Evolutionary conservation across 2,113 vertebrate genomes (phyloP).

Genomic region (Caretta caretta): DNA sequence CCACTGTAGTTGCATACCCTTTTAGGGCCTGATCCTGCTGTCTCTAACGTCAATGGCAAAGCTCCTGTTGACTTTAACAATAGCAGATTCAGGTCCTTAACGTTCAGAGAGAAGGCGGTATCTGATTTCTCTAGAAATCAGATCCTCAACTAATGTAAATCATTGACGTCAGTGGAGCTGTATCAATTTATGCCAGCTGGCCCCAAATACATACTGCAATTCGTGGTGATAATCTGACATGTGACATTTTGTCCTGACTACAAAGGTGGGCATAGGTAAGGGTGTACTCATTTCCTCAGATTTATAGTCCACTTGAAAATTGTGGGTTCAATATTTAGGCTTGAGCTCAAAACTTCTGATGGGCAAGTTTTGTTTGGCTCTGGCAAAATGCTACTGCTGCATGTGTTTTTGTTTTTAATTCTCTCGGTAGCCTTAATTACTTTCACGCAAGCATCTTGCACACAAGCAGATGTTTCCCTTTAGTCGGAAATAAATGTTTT

Average conservation of each 20-base stretch:
- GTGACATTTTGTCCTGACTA: background rate
- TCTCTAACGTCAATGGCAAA: background rate
- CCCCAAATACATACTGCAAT: background rate
- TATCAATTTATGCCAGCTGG: background rate
- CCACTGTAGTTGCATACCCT: background rate
- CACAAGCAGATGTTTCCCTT: background rate
- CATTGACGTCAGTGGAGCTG: background rate
- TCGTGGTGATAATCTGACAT: background rate
- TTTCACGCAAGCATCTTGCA: background rate
- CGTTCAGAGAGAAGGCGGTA: background rate
- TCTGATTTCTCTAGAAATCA: background rate
- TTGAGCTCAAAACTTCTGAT: background rate
- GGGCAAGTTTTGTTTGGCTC: background rate
- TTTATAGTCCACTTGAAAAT: background rate
- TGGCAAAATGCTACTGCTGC: background rate
- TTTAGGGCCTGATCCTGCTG: background rate
- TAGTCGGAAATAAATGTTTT: background rate
- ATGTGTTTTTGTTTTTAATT: background rate
- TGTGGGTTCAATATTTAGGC: background rate
- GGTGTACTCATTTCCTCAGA: background rate
- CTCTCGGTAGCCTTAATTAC: background rate
- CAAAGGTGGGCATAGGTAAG: background rate
- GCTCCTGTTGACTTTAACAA: background rate
- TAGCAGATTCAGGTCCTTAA: background rate
- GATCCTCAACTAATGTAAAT: background rate